Conservation (phyloP, 92 coral and sea anemone species). For the Epizoanthus ramosus region DNA sequence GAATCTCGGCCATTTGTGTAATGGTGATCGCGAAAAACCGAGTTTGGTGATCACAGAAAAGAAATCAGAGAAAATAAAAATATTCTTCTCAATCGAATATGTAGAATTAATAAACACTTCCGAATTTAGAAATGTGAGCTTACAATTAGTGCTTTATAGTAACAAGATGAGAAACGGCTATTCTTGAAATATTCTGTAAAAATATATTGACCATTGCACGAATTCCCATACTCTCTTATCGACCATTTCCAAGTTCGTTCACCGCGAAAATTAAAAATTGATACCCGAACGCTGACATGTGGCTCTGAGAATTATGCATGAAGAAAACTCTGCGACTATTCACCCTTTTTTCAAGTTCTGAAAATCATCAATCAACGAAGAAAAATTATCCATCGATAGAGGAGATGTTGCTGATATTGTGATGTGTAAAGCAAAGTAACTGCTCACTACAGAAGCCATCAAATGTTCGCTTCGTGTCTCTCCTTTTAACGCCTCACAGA, state of each 20-base stretch:
- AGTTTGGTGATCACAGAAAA: slow-evolving; percentile 19
- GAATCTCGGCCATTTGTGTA: not conserved
- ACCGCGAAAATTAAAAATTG: slow-evolving; percentile 87
- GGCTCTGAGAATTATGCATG: slow-evolving; percentile 92
- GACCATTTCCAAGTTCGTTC: slow-evolving; percentile 41
- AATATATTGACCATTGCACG: not conserved
- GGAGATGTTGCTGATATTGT: not conserved
- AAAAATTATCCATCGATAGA: not conserved
- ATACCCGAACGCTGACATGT: slow-evolving; percentile 91
- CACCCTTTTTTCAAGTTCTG: slow-evolving; percentile 15
- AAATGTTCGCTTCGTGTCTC: slow-evolving; percentile 20
- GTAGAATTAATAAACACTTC: slow-evolving; percentile 14
- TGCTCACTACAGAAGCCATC: not conserved
- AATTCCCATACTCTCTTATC: slow-evolving; percentile 25
- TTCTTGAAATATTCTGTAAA: not conserved
- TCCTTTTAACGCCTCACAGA: slow-evolving; percentile 76
- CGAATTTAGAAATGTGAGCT: slow-evolving; percentile 25
- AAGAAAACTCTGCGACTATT: slow-evolving; percentile 48
- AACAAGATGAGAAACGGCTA: not conserved
- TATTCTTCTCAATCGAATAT: not conserved
- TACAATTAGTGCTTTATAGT: no score
- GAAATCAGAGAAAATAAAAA: slow-evolving; percentile 41
- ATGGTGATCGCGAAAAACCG: slow-evolving; percentile 11
- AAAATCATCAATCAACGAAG: not conserved
- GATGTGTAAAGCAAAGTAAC: not conserved